Percentiles rank a stretch among this genome's conserved stretches.
These are phyloP conservation scores for Cuniculus paca DNA, from an alignment of 2,797 vertebrate genomes.

Conservation along the genomic window DNA sequence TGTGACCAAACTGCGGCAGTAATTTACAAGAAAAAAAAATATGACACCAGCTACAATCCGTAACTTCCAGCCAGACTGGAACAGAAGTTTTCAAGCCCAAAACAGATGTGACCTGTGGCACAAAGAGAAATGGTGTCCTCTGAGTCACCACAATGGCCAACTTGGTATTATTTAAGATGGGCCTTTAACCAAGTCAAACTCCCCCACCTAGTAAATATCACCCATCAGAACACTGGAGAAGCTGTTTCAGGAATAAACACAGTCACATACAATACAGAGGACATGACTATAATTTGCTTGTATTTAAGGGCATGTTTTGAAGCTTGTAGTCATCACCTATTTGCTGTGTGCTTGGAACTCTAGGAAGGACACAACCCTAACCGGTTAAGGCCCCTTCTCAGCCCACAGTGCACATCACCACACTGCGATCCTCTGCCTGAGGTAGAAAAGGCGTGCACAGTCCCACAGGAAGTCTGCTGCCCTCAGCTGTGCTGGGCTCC, in stretches of 20 bases:
- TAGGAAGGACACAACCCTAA: neutral
- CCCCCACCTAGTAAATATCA: neutral
- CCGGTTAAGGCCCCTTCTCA: neutral
- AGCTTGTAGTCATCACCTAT: neutral
- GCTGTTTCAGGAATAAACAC: neutral
- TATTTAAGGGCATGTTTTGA: neutral
- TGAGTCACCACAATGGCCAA: neutral
- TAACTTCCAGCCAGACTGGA: neutral
- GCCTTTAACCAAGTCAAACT: neutral
- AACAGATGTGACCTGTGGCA: neutral
- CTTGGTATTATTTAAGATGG: neutral
- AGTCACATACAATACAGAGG: neutral
- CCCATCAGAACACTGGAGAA: neutral
- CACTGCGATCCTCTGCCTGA: neutral
- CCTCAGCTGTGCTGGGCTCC: neutral
- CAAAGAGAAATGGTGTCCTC: neutral
- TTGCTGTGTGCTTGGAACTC: neutral
- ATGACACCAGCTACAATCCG: neutral
- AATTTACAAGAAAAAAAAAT: neutral
- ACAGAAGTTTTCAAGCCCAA: neutral
- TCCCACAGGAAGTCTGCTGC: neutral
- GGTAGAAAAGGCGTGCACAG: neutral
- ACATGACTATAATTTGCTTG: neutral
- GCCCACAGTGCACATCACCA: neutral
- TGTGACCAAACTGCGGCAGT: neutral